Evolutionary conservation across 37 sponge, comb jelly and placozoan genomes (phyloP).

Genomic region (Beroe ovata): DNA sequence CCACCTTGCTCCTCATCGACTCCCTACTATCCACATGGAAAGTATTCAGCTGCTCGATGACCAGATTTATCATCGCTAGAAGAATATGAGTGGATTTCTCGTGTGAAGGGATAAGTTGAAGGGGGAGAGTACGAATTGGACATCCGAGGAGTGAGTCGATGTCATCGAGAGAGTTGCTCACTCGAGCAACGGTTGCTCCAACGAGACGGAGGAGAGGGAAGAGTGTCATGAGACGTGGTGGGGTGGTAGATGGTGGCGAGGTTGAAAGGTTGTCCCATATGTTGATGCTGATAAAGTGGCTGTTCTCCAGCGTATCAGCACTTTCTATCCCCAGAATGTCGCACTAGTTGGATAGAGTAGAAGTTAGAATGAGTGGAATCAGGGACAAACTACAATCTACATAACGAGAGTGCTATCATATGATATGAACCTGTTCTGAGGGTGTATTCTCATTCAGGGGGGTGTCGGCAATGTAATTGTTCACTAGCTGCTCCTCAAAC

Average conservation of each 20-base stretch:
- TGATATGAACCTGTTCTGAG: too few relatives aligned
- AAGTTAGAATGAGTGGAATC: too few relatives aligned
- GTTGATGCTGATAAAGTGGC: constrained; percentile 18
- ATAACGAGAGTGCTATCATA: too few relatives aligned
- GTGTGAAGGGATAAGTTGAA: neutral
- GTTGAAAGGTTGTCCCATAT: neutral
- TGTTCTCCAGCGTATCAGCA: constrained; percentile 18
- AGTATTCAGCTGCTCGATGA: constrained; percentile 3
- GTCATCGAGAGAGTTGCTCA: neutral
- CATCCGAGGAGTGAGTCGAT: constrained; percentile 39
- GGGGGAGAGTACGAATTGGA: neutral
- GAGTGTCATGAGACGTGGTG: neutral
- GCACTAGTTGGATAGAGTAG: too few relatives aligned
- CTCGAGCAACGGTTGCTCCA: neutral
- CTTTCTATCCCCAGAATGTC: constrained; percentile 56
- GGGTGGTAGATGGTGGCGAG: neutral
- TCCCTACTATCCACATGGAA: constrained; percentile 9
- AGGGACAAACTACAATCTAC: too few relatives aligned
- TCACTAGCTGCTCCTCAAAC: too few relatives aligned
- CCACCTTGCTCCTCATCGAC: constrained; percentile 37
- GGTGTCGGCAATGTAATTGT: too few relatives aligned
- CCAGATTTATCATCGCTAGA: constrained; percentile 15
- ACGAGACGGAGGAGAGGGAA: constrained; percentile 33
- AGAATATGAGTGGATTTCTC: neutral
- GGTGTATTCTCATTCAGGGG: too few relatives aligned